Evolutionary conservation across 2,888 invertebrate genomes (phyloP).

Genomic region (Lumbricus terrestris): DNA sequence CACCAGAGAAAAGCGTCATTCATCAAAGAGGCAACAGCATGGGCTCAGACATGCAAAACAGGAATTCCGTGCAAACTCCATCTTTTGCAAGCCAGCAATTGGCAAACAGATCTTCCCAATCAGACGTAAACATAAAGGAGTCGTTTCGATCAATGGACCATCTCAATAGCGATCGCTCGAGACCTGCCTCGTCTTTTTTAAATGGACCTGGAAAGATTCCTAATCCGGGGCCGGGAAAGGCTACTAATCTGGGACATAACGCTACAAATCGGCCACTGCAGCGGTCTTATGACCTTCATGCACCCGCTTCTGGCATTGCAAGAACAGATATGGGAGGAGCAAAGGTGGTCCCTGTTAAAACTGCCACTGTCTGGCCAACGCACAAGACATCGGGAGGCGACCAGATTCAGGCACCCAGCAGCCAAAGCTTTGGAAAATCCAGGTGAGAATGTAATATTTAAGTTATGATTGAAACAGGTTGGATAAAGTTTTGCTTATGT

Average conservation of each 20-base stretch:
- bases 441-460: background rate
- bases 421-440: background rate
- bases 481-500: no score
- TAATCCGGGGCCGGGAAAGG: background rate
- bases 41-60: background rate
- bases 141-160: background rate
- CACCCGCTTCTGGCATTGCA: background rate
- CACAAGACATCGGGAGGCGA: background rate
- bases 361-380: slow-evolving; percentile 7
- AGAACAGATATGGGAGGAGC: background rate
- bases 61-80: background rate
- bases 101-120: background rate
- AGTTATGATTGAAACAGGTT: no score
- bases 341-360: background rate
- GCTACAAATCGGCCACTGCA: background rate
- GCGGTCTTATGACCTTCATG: background rate
- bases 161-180: background rate
- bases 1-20: background rate
- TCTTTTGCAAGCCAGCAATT: background rate
- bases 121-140: background rate
- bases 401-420: background rate
- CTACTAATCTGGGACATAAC: background rate
- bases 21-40: background rate
- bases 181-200: background rate
- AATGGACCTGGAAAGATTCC: background rate